Base-by-base conservation (phyloP, 2,797 vertebrate genomes). In the Peromyscus eremicus region DNA sequence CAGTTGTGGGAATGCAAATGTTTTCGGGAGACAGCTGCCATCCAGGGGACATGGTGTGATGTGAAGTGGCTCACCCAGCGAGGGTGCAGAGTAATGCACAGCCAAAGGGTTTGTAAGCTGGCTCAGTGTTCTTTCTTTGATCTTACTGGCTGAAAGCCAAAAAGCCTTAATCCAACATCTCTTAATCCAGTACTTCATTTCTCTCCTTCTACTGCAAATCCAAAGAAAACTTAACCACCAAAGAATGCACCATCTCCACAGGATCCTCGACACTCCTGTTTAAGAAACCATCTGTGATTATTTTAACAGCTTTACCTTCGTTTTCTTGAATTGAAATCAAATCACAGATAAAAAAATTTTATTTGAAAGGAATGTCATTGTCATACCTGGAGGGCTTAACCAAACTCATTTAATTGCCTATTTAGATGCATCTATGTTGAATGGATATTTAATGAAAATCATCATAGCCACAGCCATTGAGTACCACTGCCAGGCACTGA, bases 321-420 rank as follows among this genome's bases (percentile, higher is more conserved):
- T 79, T 82, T 95, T 82, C 13, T 89, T 80, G 10, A 77, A 29
- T 10, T 92, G 43, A 94, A 92, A 88, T 94, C 11, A 95, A 70
- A 70, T 81, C 46, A 32, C 3, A 17, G 34, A 10, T 37, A 83
- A 25, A 57, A 57, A 55, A 1, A 80, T 86, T 82, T 90, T 82
- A 11, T 68, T 79, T 55, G 25, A 88, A 92, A 66, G 32, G 46
- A 89, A 80, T 81, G 70, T 10, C 5, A 34, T 43, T 86, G 27
- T 49, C 66, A 85, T 55, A 62, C 4, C 37, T 75, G 16, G 12
- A 92, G 9, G 73, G 6, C 85, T 85, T 86, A 46, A 13, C 25
- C 57, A 75, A 83, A 94, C 34, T 81, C 34, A 71, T 40, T 70
- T 29, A 43, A 49, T 84, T 84, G 89, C 86, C 6, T 66, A 34